Conservation (phyloP, 2,797 vertebrate species). For the Sebastes glaucus region DNA sequence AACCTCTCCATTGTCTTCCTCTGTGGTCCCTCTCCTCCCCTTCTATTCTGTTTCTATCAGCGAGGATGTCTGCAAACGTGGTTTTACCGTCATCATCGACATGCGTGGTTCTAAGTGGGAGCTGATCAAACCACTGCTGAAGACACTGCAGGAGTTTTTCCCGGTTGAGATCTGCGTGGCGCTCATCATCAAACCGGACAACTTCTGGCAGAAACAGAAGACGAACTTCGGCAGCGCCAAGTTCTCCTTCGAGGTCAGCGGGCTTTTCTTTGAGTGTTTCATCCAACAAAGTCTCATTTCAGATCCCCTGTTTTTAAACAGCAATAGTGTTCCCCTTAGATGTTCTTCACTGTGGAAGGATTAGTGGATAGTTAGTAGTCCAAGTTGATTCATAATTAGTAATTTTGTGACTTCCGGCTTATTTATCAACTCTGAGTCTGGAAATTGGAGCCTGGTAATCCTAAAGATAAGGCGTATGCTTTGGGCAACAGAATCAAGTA, state of each 20-base stretch:
- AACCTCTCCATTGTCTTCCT: background rate
- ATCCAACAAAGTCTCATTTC: background rate
- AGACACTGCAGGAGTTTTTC: constrained; percentile 97
- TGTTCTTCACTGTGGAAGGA: too few species aligned
- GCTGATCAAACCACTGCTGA: constrained; percentile 96
- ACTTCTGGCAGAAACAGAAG: constrained; percentile 99
- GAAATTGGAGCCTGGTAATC: background rate
- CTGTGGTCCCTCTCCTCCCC: background rate
- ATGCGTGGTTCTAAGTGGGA: constrained; percentile 99
- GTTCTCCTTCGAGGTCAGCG: constrained; percentile 95
- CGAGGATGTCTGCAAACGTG: constrained; percentile 97
- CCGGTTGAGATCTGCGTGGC: constrained; percentile 96
- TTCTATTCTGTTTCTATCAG: constrained; percentile 68
- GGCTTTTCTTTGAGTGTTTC: background rate
- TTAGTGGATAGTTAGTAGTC: too few species aligned
- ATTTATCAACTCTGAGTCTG: background rate
- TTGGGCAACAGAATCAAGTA: background rate
- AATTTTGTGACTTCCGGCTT: background rate
- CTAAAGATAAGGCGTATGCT: background rate
- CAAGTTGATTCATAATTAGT: too few species aligned
- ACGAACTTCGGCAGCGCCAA: constrained; percentile 99
- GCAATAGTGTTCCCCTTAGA: background rate
- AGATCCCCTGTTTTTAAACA: background rate
- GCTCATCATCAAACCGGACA: constrained; percentile 99
- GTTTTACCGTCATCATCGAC: constrained; percentile 98